Evolutionary conservation across 1,140 invertebrate species (phyloP).

Genomic region (Heterodera carotae): DNA sequence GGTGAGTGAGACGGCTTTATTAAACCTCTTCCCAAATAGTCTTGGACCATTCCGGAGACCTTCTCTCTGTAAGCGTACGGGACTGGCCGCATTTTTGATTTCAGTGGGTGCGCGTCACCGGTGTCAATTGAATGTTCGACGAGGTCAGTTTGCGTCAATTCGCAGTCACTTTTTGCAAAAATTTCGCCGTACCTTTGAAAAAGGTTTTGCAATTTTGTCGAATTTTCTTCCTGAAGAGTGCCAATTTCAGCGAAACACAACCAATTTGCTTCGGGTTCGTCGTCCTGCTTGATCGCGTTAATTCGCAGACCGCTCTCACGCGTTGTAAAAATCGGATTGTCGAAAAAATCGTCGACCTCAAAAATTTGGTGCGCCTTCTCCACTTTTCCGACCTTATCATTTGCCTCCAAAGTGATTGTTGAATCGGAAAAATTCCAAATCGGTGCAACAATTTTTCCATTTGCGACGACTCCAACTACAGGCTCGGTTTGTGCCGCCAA

Average conservation of each 20-base stretch:
- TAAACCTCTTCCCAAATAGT: conserved; percentile 12
- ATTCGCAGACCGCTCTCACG: background rate
- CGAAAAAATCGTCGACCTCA: background rate
- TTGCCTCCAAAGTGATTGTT: background rate
- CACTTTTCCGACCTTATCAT: background rate
- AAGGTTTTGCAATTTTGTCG: background rate
- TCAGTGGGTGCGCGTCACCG: background rate
- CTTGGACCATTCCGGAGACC: conserved; percentile 20
- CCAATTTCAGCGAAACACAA: too few relatives aligned
- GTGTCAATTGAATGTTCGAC: background rate
- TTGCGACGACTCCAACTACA: background rate
- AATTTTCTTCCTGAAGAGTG: background rate
- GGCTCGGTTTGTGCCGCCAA: background rate
- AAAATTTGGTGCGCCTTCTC: background rate
- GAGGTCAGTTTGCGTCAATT: conserved; percentile 11
- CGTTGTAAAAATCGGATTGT: background rate
- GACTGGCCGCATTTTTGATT: conserved; percentile 1
- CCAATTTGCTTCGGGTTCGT: background rate
- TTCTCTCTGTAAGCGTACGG: conserved; percentile 32
- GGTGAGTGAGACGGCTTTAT: too few relatives aligned
- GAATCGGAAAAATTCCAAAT: background rate
- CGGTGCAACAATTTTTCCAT: background rate
- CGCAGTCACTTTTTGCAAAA: background rate
- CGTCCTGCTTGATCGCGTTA: background rate
- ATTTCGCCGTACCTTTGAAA: background rate